Conservation (phyloP, 1,140 invertebrate species). For the Frieseomelitta varia region DNA sequence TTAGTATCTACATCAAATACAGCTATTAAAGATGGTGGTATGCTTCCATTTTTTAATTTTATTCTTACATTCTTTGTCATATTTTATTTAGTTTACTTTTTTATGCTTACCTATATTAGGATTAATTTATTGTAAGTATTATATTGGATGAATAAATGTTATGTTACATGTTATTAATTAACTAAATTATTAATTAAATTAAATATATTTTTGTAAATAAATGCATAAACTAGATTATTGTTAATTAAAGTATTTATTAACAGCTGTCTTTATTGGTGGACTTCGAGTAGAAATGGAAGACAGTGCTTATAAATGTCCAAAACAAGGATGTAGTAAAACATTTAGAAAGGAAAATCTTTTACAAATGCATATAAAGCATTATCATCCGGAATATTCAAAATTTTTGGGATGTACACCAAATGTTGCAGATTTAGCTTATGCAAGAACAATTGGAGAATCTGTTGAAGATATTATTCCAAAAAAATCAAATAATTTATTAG, state of each 20-base stretch:
- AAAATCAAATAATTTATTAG: slow-evolving; percentile 73
- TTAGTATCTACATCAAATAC: slow-evolving; percentile 58
- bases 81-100: slow-evolving; percentile 49
- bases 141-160: background rate
- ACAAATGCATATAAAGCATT: slow-evolving; percentile 96
- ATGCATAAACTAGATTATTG: background rate
- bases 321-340: slow-evolving; percentile 91
- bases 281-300: slow-evolving; percentile 88
- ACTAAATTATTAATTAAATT: background rate
- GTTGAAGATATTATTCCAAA: slow-evolving; percentile 81
- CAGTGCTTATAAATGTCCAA: slow-evolving; percentile 89
- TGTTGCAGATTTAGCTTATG: slow-evolving; percentile 91
- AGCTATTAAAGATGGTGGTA: slow-evolving; percentile 71
- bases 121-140: slow-evolving; percentile 74
- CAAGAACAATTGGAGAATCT: slow-evolving; percentile 86
- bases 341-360: slow-evolving; percentile 95
- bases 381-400: slow-evolving; percentile 90
- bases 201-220: slow-evolving; percentile 22
- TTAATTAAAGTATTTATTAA: slow-evolving; percentile 24
- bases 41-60: slow-evolving; percentile 33
- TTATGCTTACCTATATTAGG: slow-evolving; percentile 64
- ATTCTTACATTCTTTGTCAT: slow-evolving; percentile 30
- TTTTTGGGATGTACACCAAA: slow-evolving; percentile 91
- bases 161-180: background rate
- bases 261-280: slow-evolving; percentile 85